Evolutionary conservation across 2,113 vertebrate species (phyloP).

Genomic region (Pyrgilauda ruficollis): DNA sequence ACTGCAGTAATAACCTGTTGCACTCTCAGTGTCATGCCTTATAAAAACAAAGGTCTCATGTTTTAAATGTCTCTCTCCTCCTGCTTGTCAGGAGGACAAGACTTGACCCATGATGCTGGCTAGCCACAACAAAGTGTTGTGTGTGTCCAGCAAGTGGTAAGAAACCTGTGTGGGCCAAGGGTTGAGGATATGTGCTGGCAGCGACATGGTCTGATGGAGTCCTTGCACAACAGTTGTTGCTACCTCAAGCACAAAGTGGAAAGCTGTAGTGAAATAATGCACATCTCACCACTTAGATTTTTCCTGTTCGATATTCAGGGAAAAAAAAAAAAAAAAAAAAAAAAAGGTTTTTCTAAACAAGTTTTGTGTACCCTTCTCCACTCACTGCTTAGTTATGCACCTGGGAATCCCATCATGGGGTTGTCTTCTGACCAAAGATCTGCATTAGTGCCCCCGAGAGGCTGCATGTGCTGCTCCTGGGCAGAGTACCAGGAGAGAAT

Average conservation of each 20-base stretch:
- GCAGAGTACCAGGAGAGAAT: not conserved
- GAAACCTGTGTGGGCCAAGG: not conserved
- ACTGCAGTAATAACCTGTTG: not conserved
- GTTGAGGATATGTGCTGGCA: not conserved
- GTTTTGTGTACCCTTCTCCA: not conserved
- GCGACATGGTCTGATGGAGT: not conserved
- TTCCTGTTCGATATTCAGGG: not conserved
- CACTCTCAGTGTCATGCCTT: not conserved
- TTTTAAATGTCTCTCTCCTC: not conserved
- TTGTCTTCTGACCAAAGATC: not conserved
- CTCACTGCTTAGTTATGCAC: not conserved
- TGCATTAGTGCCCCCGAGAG: not conserved
- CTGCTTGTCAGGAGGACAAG: not conserved
- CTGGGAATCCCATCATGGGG: not conserved
- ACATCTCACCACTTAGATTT: not conserved
- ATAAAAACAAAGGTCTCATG: not conserved
- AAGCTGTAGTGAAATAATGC: not conserved
- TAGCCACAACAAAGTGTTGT: not conserved
- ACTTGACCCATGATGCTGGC: not conserved
- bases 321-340: fast-evolving
- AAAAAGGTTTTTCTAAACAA: not conserved
- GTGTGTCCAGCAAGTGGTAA: not conserved
- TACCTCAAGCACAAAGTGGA: not conserved
- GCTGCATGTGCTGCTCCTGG: not conserved
- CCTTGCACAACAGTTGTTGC: not conserved